Evolutionary conservation across 2,888 invertebrate genomes (phyloP), one percentile per base, ranked within the genome.

Genomic region (Meloe dianella): DNA sequence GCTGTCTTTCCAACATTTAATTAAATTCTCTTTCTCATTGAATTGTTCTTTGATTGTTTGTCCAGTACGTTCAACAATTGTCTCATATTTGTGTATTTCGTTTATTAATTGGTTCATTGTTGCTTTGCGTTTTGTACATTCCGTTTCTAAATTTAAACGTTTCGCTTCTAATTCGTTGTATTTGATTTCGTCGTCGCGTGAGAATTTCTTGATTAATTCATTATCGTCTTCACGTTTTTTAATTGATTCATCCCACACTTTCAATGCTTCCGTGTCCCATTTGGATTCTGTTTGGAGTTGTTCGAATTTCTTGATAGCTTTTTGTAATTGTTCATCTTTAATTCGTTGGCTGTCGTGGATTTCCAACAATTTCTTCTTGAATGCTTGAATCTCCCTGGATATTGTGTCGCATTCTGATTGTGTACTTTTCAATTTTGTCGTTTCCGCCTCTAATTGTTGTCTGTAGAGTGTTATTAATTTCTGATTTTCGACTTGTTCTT

Each of bases 221-320:
- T 90, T 92, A 66, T 92, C 90, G 60, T 90, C 89, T 54, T 91
- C 88, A 41, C 89, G 88, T 66, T 89, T 87, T 71, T 89, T 88
- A 65, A 94, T 85, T 0, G 90, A 88, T 56, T 91, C 90, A 29
- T 91, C 89, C 91, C 92, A 93, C 61, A 91, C 90, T 57, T 87
- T 84, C 62, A 93, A 79, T 0, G 90, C 90, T 20, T 88, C 88
- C 29, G 88, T 85, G 71, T 91, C 92, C 80, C 91, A 90, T 66
- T 90, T 88, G 1, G 93, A 89, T 72, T 89, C 89, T 29, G 85
- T 85, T 74, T 92, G 91, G 12, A 90, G 79, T 10, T 84, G 81
- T 69, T 91, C 90, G 35, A 93, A 87, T 80, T 88, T 90, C n/a
- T 86, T 86, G 29, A 88, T 83, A 2, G 88, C 81, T 51, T 85